These are phyloP conservation scores for Cosmia trapezina DNA, from an alignment of 2,888 invertebrate species.

Conservation along the genomic window DNA sequence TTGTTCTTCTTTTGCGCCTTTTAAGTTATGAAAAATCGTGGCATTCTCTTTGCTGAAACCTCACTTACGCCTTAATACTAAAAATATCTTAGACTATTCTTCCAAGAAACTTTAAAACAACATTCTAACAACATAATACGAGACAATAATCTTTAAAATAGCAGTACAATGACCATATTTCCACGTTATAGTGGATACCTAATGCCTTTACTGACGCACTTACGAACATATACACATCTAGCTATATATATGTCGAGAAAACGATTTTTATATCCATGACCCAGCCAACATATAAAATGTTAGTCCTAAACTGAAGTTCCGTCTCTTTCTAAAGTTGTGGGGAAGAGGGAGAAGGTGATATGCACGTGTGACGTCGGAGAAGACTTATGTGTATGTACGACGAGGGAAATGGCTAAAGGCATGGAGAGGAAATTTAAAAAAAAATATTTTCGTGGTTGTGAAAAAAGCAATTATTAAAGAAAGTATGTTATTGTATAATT, in stretches of 20 bases:
- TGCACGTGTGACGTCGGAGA: constrained; percentile 85
- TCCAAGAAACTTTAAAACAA: constrained; percentile 18
- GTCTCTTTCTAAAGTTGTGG: constrained; percentile 75
- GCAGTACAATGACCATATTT: constrained; percentile 81
- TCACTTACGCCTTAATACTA: not conserved
- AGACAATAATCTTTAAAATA: constrained; percentile 75
- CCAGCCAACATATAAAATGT: constrained; percentile 90
- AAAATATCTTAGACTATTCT: not conserved
- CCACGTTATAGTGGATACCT: constrained; percentile 85
- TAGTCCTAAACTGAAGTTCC: constrained; percentile 84
- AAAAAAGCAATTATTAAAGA: not conserved
- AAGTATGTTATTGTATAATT: not conserved
- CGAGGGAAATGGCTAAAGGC: constrained; percentile 71
- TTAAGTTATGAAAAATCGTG: accelerated
- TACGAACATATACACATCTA: constrained; percentile 66
- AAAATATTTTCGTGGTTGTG: constrained; percentile 1
- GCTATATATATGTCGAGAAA: constrained; percentile 82
- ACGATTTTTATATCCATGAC: constrained; percentile 91
- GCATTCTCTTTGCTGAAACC: not conserved
- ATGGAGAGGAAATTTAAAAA: constrained; percentile 74
- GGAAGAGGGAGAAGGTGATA: constrained; percentile 77
- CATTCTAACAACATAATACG: constrained; percentile 32
- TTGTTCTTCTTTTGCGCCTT: not conserved
- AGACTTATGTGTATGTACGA: constrained; percentile 81
- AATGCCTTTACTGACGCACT: constrained; percentile 79